Evolutionary conservation across 2,888 invertebrate species (phyloP), one percentile per base, ranked within the genome.

Genomic region (Lepidocyrtoides sp.): DNA sequence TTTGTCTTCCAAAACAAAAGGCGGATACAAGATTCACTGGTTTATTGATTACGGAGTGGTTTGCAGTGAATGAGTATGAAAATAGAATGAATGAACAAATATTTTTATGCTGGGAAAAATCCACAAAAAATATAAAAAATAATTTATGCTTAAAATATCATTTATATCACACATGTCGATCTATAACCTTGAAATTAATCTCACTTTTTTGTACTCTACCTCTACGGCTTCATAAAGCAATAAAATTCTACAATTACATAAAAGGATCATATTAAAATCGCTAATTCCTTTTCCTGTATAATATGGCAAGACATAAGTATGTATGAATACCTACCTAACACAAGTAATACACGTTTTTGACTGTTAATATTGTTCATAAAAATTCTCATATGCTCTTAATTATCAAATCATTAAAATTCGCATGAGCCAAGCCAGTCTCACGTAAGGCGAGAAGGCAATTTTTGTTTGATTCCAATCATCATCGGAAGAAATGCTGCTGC

Each of bases 391-490:
- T 36, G 36, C 14, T n/a, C n/a, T 36, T 72, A 36, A 72, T 72
- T 72, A 72, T 41, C 72, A 72, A 72, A 72, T 72, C 32, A 72
- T 72, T 72, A 72, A 41, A 72, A 72, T 41, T 72, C 72, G 63
- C 63, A 63, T 63, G 29, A 63, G 63, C 63, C 63, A 29, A 8
- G 17, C 63, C 12, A 51, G 32, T 29, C 29, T 1, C 29, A 32
- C 5, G 17, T 63, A 14, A 63, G 32, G 32, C 63, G 63, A 63
- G 63, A 60, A 60, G 60, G 60, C 12, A 60, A 26, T 23, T 60
- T 60, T 63, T 60, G n/a, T n/a, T 17, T 57, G 12, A 63, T 63
- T 60, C 60, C 60, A 63, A 63, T 63, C 63, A 29, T 32, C 63
- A 26, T 26, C 20, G 60, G 60, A 60, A 60, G 60, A 26, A 60